phyloP scores from a whole-genome alignment of 2,113 vertebrate genomes.

The Tragelaphus scriptus region DNA sequence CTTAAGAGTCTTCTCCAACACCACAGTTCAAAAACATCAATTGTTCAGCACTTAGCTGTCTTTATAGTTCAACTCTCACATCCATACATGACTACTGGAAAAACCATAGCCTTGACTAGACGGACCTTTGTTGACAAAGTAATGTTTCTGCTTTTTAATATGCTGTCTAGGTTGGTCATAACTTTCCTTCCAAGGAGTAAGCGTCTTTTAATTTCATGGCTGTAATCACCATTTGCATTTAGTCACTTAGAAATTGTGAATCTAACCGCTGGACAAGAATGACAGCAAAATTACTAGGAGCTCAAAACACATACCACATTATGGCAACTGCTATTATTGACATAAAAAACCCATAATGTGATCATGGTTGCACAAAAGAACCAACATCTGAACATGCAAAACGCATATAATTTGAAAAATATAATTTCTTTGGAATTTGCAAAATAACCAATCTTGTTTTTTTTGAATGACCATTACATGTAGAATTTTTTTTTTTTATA shows the following conservation, averaged over 20 bases:
- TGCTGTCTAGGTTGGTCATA: background rate
- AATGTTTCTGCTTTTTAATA: background rate
- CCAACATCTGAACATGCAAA: background rate
- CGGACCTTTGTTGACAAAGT: background rate
- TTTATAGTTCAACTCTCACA: background rate
- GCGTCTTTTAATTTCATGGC: background rate
- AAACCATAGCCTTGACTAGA: background rate
- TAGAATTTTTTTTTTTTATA: background rate
- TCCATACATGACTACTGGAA: background rate
- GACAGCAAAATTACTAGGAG: background rate
- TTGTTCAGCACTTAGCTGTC: rapidly evolving
- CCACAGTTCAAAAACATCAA: background rate
- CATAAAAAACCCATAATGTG: background rate
- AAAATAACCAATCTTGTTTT: constrained; percentile 5
- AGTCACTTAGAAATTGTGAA: constrained; percentile 1
- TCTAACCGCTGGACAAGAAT: background rate
- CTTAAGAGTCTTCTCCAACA: background rate
- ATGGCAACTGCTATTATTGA: background rate
- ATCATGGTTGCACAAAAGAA: background rate
- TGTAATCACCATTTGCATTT: background rate
- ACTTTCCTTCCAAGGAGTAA: background rate
- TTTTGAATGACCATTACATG: constrained; percentile 9
- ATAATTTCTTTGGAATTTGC: background rate
- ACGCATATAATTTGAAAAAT: background rate
- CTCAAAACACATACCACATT: background rate